Evolutionary conservation across 1,140 invertebrate species (phyloP).

Genomic region (Plodia interpunctella): DNA sequence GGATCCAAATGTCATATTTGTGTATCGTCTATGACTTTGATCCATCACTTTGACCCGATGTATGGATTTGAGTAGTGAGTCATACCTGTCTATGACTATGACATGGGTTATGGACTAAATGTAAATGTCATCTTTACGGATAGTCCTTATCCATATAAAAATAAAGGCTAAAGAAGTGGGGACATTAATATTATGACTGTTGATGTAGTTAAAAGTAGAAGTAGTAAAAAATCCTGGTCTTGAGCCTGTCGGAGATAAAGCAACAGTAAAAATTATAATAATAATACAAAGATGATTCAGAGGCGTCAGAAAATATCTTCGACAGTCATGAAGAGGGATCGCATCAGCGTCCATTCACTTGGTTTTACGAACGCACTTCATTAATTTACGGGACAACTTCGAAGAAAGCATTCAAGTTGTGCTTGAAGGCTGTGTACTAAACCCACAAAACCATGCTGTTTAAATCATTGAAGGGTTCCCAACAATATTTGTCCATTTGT

Average conservation of each 20-base stretch:
- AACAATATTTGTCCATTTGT: background rate
- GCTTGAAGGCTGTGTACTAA: conserved; percentile 1
- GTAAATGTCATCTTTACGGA: background rate
- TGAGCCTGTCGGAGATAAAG: too few relatives aligned
- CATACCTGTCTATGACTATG: too few relatives aligned
- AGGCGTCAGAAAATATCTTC: background rate
- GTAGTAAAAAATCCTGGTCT: too few relatives aligned
- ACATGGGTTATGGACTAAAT: too few relatives aligned
- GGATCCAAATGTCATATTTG: too few relatives aligned
- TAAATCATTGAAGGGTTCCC: background rate
- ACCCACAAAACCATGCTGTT: background rate
- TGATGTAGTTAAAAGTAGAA: too few relatives aligned
- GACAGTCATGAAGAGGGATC: background rate
- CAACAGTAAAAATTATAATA: background rate
- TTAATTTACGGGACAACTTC: conserved; percentile 62
- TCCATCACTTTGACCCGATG: too few relatives aligned
- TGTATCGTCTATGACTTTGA: too few relatives aligned
- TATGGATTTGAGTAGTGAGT: too few relatives aligned
- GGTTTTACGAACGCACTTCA: conserved; percentile 44
- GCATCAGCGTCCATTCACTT: conserved; percentile 30
- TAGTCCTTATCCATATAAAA: too few relatives aligned
- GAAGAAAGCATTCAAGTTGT: conserved; percentile 51
- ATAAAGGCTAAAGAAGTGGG: too few relatives aligned
- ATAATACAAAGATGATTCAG: background rate
- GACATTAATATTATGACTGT: too few relatives aligned